A percentile compares a stretch with the other conserved stretches of the same genome.
Conservation (phyloP, 2,888 invertebrate species). For the Gibbula magus region DNA sequence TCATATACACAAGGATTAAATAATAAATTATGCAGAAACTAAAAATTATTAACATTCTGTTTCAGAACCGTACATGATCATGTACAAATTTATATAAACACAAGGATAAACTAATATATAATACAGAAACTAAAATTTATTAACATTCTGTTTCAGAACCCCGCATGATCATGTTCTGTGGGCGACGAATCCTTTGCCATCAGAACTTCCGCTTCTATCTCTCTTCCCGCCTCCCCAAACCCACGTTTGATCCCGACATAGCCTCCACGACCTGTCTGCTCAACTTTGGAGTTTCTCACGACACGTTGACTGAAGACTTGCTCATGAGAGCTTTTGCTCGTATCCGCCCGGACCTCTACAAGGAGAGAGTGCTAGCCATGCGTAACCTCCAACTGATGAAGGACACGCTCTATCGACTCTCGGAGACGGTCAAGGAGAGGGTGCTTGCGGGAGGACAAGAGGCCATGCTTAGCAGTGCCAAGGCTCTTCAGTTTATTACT, state of each 20-base stretch:
- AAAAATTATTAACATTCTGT: neutral
- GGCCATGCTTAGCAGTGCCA: conserved; percentile 61
- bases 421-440: conserved; percentile 59
- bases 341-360: conserved; percentile 67
- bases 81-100: too few relatives aligned
- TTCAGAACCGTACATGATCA: too few relatives aligned
- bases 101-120: too few relatives aligned
- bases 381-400: conserved; percentile 61
- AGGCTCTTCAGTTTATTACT: conserved; percentile 64
- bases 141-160: conserved; percentile 54
- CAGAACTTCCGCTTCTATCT: conserved; percentile 70
- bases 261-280: conserved; percentile 69
- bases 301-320: conserved; percentile 71
- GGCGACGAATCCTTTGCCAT: conserved; percentile 71
- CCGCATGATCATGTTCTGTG: conserved; percentile 71
- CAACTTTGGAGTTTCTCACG: conserved; percentile 71
- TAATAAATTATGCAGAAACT: too few relatives aligned
- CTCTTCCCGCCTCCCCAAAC: conserved; percentile 65
- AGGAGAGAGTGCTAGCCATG: conserved; percentile 65
- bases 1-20: too few relatives aligned
- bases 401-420: conserved; percentile 58
- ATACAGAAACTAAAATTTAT: neutral
- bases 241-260: conserved; percentile 66
- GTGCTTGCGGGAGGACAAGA: conserved; percentile 60
- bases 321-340: conserved; percentile 69